Evolutionary conservation across 2,113 vertebrate species (phyloP).

Genomic region (Petrocephalus zakoni): DNA sequence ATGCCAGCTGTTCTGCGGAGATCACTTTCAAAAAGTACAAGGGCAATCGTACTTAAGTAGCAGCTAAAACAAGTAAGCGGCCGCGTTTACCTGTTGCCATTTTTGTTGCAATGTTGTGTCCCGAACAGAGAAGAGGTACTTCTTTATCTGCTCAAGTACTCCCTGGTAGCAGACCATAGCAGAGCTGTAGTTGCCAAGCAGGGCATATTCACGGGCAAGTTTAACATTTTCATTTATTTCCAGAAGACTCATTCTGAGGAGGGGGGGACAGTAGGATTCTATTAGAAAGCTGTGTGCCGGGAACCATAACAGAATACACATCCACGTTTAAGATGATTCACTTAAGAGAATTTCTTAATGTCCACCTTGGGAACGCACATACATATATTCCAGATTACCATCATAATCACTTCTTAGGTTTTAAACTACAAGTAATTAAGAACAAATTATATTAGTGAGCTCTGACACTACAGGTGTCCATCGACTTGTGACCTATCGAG

Average conservation of each 20-base stretch:
- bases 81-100: conserved; percentile 83
- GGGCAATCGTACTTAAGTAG: background rate
- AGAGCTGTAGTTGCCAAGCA: conserved; percentile 93
- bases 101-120: conserved; percentile 78
- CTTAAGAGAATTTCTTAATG: background rate
- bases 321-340: background rate
- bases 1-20: background rate
- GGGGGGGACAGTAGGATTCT: background rate
- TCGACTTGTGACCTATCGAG: background rate
- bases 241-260: conserved; percentile 79
- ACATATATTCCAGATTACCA: background rate
- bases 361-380: background rate
- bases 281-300: background rate
- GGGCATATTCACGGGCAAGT: conserved; percentile 87
- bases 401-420: background rate
- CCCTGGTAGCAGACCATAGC: conserved; percentile 90
- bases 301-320: background rate
- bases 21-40: background rate
- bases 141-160: conserved; percentile 88
- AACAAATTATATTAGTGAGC: background rate
- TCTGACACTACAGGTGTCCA: background rate
- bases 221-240: conserved; percentile 96
- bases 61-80: no score
- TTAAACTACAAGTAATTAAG: background rate
- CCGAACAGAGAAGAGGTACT: conserved; percentile 73